phyloP scores from a whole-genome alignment of 2,888 invertebrate genomes.

The Pachymerium ferrugineum region DNA sequence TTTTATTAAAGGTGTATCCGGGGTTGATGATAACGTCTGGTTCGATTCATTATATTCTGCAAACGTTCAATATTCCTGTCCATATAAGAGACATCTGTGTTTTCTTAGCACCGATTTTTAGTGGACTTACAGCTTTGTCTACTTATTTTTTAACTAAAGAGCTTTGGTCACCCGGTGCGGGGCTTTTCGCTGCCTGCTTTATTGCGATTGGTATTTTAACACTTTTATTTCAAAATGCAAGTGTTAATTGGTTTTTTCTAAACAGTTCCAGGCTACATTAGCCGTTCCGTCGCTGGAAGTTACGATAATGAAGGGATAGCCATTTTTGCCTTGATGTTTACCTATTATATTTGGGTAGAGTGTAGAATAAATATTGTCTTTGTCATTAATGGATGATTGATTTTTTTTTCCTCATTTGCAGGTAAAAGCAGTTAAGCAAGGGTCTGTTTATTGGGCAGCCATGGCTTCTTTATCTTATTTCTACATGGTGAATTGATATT shows the following conservation, averaged over 20 bases:
- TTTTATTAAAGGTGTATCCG: constrained; percentile 69
- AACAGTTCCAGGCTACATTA: constrained; percentile 92
- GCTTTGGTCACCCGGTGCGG: constrained; percentile 93
- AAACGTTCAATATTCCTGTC: constrained; percentile 87
- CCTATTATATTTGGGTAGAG: constrained; percentile 90
- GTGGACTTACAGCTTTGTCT: constrained; percentile 95
- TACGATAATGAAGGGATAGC: constrained; percentile 99
- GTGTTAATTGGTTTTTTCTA: constrained; percentile 8
- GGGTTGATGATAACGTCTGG: constrained; percentile 99
- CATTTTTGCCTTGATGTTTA: constrained; percentile 97
- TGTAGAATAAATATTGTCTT: background rate
- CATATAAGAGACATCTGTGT: constrained; percentile 99
- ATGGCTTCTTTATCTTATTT: constrained; percentile 94
- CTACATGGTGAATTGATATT: constrained; percentile 75
- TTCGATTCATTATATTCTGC: constrained; percentile 87
- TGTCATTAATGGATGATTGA: background rate
- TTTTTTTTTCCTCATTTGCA: constrained; percentile 44
- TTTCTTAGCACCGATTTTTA: constrained; percentile 88
- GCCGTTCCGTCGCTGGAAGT: constrained; percentile 96
- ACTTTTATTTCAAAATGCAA: background rate
- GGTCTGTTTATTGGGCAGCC: constrained; percentile 93
- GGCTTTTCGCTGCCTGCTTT: constrained; percentile 96
- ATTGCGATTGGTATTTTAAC: constrained; percentile 70
- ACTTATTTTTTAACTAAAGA: constrained; percentile 97
- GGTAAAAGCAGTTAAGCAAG: constrained; percentile 90